Percentiles rank a stretch among this genome's conserved stretches.
Evolutionary conservation across 2,888 invertebrate species (phyloP).

Genomic region (Philhelius pedissequus): DNA sequence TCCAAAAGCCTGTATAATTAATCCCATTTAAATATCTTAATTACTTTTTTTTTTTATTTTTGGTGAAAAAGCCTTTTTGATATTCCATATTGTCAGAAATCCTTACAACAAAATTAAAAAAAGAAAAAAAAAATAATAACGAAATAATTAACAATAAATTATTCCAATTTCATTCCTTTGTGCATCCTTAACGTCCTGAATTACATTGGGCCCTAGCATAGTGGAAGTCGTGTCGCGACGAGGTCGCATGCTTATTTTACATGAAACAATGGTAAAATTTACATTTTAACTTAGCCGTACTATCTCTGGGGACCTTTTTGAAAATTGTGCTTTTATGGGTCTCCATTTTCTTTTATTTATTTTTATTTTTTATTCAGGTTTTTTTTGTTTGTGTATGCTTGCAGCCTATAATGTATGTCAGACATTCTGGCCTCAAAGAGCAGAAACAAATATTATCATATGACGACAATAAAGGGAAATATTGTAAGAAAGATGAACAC

Average conservation of each 20-base stretch:
- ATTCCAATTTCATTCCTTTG: conserved; percentile 63
- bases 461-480: conserved; percentile 59
- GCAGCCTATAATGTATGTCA: conserved; percentile 1
- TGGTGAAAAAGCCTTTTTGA: conserved; percentile 6
- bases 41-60: conserved; percentile 22
- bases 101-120: conserved; percentile 19
- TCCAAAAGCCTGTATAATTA: conserved; percentile 14
- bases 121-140: conserved; percentile 9
- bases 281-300: conserved; percentile 40
- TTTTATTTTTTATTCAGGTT: not conserved
- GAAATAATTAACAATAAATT: conserved; percentile 61
- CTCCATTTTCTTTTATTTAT: not conserved
- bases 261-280: conserved; percentile 34
- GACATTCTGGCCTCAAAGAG: conserved; percentile 53
- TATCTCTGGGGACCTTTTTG: conserved; percentile 52
- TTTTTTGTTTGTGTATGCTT: not conserved
- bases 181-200: conserved; percentile 45
- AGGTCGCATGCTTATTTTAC: not conserved
- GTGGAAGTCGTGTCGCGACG: not conserved
- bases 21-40: conserved; percentile 59
- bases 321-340: conserved; percentile 57
- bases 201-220: not conserved
- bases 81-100: not conserved
- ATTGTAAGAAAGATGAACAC: conserved; percentile 40
- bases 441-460: conserved; percentile 9